These are phyloP conservation scores for Eufriesea mexicana DNA, from an alignment of 1,140 invertebrate species.

Conservation along the genomic window DNA sequence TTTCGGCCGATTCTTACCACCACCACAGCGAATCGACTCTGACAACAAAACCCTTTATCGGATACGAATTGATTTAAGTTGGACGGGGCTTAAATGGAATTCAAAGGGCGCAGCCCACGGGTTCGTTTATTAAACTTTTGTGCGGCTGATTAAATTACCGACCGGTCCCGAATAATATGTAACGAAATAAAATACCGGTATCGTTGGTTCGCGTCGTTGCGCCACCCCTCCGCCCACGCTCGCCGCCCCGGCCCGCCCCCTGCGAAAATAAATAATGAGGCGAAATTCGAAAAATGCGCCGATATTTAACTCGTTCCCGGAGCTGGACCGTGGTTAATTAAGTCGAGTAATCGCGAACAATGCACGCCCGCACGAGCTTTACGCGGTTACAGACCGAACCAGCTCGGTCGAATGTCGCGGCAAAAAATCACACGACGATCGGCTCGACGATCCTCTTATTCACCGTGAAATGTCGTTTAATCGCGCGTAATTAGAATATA, in stretches of 20 bases:
- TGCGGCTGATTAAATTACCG: slow-evolving; percentile 23
- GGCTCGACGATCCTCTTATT: too few species aligned
- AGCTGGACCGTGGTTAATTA: slow-evolving; percentile 20
- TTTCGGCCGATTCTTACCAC: slow-evolving; percentile 26
- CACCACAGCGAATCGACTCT: neutral
- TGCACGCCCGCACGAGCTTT: neutral
- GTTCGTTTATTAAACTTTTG: slow-evolving; percentile 42
- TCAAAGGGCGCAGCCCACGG: neutral
- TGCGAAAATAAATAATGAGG: slow-evolving; percentile 37
- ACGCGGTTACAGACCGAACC: neutral
- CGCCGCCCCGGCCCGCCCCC: too few species aligned
- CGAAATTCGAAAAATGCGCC: slow-evolving; percentile 28
- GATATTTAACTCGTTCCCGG: slow-evolving; percentile 22
- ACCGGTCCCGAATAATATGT: slow-evolving; percentile 18
- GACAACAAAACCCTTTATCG: slow-evolving; percentile 35
- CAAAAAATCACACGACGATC: neutral
- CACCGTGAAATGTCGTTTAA: neutral
- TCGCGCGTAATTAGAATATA: neutral
- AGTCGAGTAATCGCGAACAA: slow-evolving; percentile 23
- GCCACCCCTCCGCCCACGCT: too few species aligned
- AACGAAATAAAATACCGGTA: slow-evolving; percentile 33
- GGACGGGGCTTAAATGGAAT: slow-evolving; percentile 25
- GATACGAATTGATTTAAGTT: slow-evolving; percentile 39
- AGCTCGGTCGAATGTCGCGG: neutral
- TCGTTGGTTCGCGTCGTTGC: neutral